These are phyloP conservation scores for Phainopepla nitens DNA, from an alignment of 2,113 vertebrate genomes.

Conservation along the genomic window DNA sequence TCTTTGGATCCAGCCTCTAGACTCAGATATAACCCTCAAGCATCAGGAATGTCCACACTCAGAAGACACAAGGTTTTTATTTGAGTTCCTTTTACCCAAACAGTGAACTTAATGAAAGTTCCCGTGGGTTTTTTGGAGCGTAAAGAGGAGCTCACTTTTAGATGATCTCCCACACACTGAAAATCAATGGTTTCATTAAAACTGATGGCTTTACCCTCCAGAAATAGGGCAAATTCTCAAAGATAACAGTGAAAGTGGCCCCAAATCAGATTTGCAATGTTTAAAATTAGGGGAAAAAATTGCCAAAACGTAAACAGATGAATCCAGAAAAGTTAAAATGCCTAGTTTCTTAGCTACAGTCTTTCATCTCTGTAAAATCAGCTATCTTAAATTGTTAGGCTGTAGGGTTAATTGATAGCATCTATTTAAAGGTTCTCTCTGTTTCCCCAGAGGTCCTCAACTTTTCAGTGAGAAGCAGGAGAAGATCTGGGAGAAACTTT, in stretches of 20 bases:
- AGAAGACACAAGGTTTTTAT: not conserved
- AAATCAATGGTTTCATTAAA: conserved; percentile 2
- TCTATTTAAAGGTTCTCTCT: not conserved
- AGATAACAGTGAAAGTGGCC: not conserved
- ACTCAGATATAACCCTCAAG: not conserved
- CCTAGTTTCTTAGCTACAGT: not conserved
- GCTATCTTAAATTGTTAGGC: not conserved
- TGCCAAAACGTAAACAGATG: not conserved
- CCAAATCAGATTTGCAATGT: not conserved
- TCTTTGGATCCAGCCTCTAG: not conserved
- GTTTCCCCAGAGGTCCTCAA: not conserved
- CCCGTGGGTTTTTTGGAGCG: not conserved
- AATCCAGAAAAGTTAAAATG: not conserved
- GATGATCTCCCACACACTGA: not conserved
- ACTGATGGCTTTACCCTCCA: not conserved
- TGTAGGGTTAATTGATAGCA: not conserved
- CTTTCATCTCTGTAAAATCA: conserved; percentile 13
- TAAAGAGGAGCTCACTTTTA: not conserved
- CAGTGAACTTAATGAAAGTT: not conserved
- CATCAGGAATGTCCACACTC: not conserved
- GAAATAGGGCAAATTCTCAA: not conserved
- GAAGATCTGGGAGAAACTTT: not conserved
- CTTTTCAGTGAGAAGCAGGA: not conserved
- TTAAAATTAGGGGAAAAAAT: not conserved
- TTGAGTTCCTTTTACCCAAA: not conserved